Evolutionary conservation across 1,140 invertebrate species (phyloP).

Genomic region (Eulimnadia texana): DNA sequence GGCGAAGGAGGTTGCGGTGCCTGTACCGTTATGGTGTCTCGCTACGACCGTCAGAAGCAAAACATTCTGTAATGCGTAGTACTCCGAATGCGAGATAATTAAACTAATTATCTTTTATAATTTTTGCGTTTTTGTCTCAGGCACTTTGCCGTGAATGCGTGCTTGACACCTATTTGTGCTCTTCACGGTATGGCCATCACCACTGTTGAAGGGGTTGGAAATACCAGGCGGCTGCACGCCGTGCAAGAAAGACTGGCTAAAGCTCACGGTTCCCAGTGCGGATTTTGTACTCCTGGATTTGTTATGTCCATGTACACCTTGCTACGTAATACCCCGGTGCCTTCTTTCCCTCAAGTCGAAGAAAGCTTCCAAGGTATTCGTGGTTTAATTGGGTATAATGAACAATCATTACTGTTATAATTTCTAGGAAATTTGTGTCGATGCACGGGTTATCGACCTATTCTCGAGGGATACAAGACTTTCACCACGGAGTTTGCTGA

Average conservation of each 20-base stretch:
- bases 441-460: slow-evolving; percentile 80
- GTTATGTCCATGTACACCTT: slow-evolving; percentile 89
- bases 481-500: slow-evolving; percentile 48
- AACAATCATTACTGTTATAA: no score
- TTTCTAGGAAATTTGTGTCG: slow-evolving; percentile 80
- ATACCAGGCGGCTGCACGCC: slow-evolving; percentile 52
- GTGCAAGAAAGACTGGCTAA: slow-evolving; percentile 75
- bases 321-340: slow-evolving; percentile 40
- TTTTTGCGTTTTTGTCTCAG: slow-evolving; percentile 32
- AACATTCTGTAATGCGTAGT: slow-evolving; percentile 37
- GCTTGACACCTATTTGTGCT: slow-evolving; percentile 64
- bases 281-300: slow-evolving; percentile 81
- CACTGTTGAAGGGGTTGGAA: slow-evolving; percentile 60
- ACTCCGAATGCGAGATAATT: neutral
- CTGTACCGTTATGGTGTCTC: slow-evolving; percentile 84
- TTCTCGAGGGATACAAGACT: slow-evolving; percentile 72
- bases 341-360: slow-evolving; percentile 54
- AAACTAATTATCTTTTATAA: neutral
- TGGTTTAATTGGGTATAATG: no score
- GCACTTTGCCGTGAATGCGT: slow-evolving; percentile 78
- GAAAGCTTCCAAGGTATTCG: slow-evolving; percentile 54
- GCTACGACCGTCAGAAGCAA: slow-evolving; percentile 41
- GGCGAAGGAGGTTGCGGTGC: slow-evolving; percentile 88
- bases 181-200: slow-evolving; percentile 73
- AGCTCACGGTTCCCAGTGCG: slow-evolving; percentile 78